A percentile compares a stretch with the other conserved stretches of the same genome.
Evolutionary conservation across 2,888 invertebrate genomes (phyloP).

Genomic region (Nysson spinosus): DNA sequence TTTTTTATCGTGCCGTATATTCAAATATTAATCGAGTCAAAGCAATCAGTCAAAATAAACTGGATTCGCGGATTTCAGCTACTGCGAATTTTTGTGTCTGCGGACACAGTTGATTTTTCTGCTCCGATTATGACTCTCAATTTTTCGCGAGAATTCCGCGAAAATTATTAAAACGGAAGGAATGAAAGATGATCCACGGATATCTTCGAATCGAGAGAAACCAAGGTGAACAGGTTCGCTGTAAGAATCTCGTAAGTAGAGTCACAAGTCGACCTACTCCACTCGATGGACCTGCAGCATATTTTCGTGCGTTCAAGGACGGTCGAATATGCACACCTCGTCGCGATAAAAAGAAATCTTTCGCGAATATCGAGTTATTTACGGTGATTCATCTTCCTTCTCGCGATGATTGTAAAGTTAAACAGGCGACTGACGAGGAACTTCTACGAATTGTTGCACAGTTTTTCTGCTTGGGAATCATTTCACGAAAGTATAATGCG

Average conservation of each 20-base stretch:
- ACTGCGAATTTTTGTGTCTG: too few species aligned
- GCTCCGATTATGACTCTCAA: slow-evolving; percentile 14
- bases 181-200: slow-evolving; percentile 28
- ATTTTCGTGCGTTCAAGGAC: slow-evolving; percentile 52
- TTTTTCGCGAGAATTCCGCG: slow-evolving; percentile 4
- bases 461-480: too few species aligned
- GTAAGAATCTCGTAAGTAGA: slow-evolving; percentile 29
- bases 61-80: too few species aligned
- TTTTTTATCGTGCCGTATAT: too few species aligned
- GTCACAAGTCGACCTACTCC: slow-evolving; percentile 30
- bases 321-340: slow-evolving; percentile 8
- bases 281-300: slow-evolving; percentile 21
- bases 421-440: too few species aligned
- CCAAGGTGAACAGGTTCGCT: slow-evolving; percentile 53
- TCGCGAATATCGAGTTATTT: neutral
- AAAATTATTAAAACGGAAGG: slow-evolving; percentile 44
- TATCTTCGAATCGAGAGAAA: slow-evolving; percentile 13
- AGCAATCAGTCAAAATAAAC: too few species aligned
- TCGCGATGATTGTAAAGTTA: neutral
- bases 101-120: neutral
- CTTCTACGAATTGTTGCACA: too few species aligned
- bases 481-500: too few species aligned
- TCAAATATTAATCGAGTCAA: too few species aligned
- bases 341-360: neutral
- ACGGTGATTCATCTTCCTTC: neutral